Evolutionary conservation across 2,113 vertebrate genomes (phyloP).

Genomic region (Ceratotherium simum): DNA sequence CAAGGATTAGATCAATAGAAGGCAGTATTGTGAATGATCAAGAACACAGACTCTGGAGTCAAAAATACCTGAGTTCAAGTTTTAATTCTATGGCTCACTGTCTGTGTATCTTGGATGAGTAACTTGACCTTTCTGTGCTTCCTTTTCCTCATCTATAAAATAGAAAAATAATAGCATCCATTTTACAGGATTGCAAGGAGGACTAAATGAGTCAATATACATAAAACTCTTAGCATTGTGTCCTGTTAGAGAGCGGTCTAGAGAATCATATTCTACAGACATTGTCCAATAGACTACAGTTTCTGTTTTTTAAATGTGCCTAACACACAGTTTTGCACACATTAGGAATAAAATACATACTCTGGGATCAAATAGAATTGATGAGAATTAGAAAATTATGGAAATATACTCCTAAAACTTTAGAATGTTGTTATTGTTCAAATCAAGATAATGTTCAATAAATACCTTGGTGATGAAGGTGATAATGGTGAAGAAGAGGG

Average conservation of each 20-base stretch:
- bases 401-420: not conserved
- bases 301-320: not conserved
- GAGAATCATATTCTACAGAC: not conserved
- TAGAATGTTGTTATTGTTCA: not conserved
- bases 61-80: not conserved
- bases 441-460: not conserved
- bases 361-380: not conserved
- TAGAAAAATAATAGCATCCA: not conserved
- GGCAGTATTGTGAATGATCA: not conserved
- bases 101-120: not conserved
- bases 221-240: not conserved
- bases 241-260: not conserved
- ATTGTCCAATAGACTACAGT: too few species aligned
- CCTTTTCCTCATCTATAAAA: conserved; percentile 11
- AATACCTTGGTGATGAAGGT: not conserved
- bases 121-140: not conserved
- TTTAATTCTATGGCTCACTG: not conserved
- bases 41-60: not conserved
- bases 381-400: not conserved
- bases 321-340: not conserved
- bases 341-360: not conserved
- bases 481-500: not conserved
- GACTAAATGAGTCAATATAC: not conserved
- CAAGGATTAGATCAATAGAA: not conserved
- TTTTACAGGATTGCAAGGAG: not conserved